Evolutionary conservation across 1,140 invertebrate genomes (phyloP).

Genomic region (Zaprionus kolodkinae): DNA sequence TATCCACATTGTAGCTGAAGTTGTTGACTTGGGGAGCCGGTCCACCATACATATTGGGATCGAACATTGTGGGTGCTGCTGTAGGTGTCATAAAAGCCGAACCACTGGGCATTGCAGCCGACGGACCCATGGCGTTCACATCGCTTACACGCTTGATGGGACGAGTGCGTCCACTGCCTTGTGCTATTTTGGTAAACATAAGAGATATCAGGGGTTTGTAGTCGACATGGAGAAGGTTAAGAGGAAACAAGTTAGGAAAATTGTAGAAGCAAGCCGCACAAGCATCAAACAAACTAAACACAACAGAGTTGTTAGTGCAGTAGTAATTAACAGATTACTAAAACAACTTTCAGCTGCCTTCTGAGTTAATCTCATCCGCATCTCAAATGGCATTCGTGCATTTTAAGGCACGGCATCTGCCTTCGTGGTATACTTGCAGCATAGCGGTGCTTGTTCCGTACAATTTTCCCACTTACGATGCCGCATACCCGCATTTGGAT

Average conservation of each 20-base stretch:
- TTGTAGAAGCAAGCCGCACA: constrained; percentile 65
- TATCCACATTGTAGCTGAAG: constrained; percentile 52
- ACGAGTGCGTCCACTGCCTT: constrained; percentile 80
- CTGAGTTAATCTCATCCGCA: constrained; percentile 23
- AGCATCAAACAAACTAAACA: constrained; percentile 48
- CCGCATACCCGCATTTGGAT: constrained; percentile 85
- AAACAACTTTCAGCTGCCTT: constrained; percentile 27
- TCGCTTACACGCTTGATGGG: constrained; percentile 88
- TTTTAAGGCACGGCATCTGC: constrained; percentile 22
- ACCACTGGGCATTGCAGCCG: constrained; percentile 67
- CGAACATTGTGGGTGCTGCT: constrained; percentile 83
- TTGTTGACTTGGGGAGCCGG: constrained; percentile 38
- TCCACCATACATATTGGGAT: constrained; percentile 70
- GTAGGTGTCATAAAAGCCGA: constrained; percentile 73
- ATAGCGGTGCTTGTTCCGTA: constrained; percentile 73
- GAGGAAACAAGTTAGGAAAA: constrained; percentile 10
- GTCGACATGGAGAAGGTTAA: background rate
- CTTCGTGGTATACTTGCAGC: constrained; percentile 79
- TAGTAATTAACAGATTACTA: background rate
- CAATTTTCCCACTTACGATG: constrained; percentile 85
- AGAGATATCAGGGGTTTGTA: constrained; percentile 21
- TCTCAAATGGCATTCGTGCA: constrained; percentile 4
- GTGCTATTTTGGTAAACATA: constrained; percentile 57
- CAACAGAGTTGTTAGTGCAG: constrained; percentile 22
- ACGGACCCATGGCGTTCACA: constrained; percentile 87